A percentile compares a stretch with the other conserved stretches of the same genome.
phyloP scores from a whole-genome alignment of 2,888 invertebrate genomes.

The Catocala nupta region DNA sequence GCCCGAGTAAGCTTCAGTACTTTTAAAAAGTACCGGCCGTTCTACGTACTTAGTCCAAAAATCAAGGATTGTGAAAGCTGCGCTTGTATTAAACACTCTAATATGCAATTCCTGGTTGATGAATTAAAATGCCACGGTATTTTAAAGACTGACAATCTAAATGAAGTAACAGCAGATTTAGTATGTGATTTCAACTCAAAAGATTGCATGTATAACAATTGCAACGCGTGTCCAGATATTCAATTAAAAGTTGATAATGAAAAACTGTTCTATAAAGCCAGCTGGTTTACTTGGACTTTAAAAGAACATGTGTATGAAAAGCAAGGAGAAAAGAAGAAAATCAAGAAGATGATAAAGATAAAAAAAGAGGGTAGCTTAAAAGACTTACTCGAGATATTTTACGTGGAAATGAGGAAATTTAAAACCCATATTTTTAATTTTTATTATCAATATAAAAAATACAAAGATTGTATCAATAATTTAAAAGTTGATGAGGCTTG shows the following conservation, averaged over 20 bases:
- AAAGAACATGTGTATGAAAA: slow-evolving; percentile 27
- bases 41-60: slow-evolving; percentile 35
- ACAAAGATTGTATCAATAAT: slow-evolving; percentile 18
- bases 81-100: slow-evolving; percentile 34
- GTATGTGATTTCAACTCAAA: slow-evolving; percentile 16
- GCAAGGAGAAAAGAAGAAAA: slow-evolving; percentile 16
- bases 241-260: slow-evolving; percentile 17
- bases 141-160: slow-evolving; percentile 21
- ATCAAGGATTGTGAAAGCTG: slow-evolving; percentile 33
- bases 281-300: slow-evolving; percentile 26
- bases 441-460: slow-evolving; percentile 23
- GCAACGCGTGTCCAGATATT: slow-evolving; percentile 21
- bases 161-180: slow-evolving; percentile 21
- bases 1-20: slow-evolving; percentile 32
- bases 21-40: slow-evolving; percentile 39
- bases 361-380: slow-evolving; percentile 23
- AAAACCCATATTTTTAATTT: slow-evolving; percentile 26
- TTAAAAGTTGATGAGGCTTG: slow-evolving; percentile 12
- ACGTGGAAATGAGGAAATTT: slow-evolving; percentile 24
- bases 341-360: slow-evolving; percentile 28
- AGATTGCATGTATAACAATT: slow-evolving; percentile 31
- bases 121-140: slow-evolving; percentile 23
- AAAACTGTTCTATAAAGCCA: slow-evolving; percentile 15
- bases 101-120: slow-evolving; percentile 32
- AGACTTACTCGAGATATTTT: slow-evolving; percentile 21